These are phyloP conservation scores for Archocentrus centrarchus DNA, from an alignment of 2,113 vertebrate species.

Conservation along the genomic window DNA sequence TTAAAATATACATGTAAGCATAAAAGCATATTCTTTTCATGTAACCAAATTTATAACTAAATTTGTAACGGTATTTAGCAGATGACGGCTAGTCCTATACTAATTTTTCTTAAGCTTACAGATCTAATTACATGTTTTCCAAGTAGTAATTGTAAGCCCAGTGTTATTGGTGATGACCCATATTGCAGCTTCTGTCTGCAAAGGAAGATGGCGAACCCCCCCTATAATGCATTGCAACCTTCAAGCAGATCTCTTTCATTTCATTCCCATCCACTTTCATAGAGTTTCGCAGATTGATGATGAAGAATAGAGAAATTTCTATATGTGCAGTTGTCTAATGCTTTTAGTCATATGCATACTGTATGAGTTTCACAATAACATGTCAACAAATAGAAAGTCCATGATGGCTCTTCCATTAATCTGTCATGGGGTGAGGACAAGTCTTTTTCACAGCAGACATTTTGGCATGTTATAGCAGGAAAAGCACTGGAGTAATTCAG, in stretches of 20 bases:
- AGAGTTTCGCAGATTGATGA: neutral
- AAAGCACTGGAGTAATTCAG: neutral
- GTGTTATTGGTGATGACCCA: neutral
- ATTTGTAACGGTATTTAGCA: too few species aligned
- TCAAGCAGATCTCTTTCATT: neutral
- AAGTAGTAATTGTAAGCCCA: neutral
- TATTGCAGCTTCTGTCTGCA: neutral
- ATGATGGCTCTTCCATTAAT: slow-evolving; percentile 12
- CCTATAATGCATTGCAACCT: neutral
- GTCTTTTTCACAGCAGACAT: neutral
- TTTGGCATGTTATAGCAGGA: neutral
- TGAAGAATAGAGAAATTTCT: neutral
- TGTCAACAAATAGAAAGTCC: slow-evolving; percentile 17
- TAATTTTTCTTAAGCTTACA: neutral
- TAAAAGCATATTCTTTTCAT: too few species aligned
- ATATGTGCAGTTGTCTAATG: neutral
- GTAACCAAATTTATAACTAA: too few species aligned
- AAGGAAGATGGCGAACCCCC: neutral
- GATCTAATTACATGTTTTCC: neutral
- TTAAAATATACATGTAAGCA: too few species aligned
- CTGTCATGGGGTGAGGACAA: neutral
- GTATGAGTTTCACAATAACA: neutral
- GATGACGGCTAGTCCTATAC: too few species aligned
- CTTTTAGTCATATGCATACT: neutral
- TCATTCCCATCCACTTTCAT: neutral